These are phyloP conservation scores for Zoroaster sp. DNA, from an alignment of 53 echinoderm and acorn worm genomes.

Conservation along the genomic window DNA sequence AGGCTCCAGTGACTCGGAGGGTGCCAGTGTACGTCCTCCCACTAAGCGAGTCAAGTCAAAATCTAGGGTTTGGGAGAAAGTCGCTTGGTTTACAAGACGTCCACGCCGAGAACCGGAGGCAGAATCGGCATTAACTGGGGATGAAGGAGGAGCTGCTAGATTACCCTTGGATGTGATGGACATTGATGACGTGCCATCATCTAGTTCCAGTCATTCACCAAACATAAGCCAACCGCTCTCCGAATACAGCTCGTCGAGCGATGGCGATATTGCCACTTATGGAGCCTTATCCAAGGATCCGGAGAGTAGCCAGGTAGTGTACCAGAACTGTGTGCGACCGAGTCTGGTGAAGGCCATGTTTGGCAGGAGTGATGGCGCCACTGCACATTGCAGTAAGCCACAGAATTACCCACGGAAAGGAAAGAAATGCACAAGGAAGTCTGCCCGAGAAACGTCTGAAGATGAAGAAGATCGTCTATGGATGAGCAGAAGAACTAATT, in stretches of 20 bases:
- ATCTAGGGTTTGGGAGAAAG: conserved; percentile 92
- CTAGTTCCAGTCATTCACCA: conserved; percentile 78
- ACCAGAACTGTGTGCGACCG: conserved; percentile 91
- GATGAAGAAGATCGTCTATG: conserved; percentile 24
- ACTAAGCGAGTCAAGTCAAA: conserved; percentile 83
- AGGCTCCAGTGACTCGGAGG: conserved; percentile 83
- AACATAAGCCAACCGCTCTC: conserved; percentile 77
- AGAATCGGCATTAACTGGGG: conserved; percentile 75
- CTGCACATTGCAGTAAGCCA: not conserved
- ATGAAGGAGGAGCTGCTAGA: conserved; percentile 77
- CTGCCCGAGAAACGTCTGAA: not conserved
- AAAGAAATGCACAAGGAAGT: conserved; percentile 56
- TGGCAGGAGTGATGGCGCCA: conserved; percentile 45
- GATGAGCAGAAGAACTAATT: not conserved
- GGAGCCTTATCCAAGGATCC: not conserved
- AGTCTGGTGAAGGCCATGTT: conserved; percentile 93
- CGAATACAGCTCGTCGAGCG: conserved; percentile 94
- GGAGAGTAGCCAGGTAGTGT: conserved; percentile 82
- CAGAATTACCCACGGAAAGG: conserved; percentile 33
- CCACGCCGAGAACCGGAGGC: conserved; percentile 63
- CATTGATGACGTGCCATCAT: conserved; percentile 81
- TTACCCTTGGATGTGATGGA: conserved; percentile 82
- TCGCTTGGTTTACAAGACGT: conserved; percentile 80
- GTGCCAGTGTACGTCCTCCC: conserved; percentile 67
- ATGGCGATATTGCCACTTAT: conserved; percentile 58